Percentiles rank a stretch among this genome's conserved stretches.
Conservation (phyloP, 1,140 invertebrate genomes). For the Proctacanthus coquilletti region DNA sequence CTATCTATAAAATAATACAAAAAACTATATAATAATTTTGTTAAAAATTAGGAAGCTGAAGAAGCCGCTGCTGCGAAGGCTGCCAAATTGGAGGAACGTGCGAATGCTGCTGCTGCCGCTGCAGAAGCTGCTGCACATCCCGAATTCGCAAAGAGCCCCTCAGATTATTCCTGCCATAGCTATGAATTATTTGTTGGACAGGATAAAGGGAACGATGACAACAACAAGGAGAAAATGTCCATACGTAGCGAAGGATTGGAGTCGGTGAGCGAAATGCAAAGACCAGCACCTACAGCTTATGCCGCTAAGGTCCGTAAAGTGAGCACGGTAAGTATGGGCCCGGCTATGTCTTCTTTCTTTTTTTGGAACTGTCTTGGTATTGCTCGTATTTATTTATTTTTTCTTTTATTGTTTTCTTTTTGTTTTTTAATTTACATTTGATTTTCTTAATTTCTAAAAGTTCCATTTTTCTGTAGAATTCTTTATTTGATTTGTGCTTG, state of each 20-base stretch:
- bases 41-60: constrained; percentile 52
- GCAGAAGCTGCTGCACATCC: constrained; percentile 44
- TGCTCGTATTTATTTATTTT: neutral
- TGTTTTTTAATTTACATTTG: too few species aligned
- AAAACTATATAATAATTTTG: too few species aligned
- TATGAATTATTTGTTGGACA: constrained; percentile 80
- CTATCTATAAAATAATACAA: too few species aligned
- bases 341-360: constrained; percentile 6
- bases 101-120: constrained; percentile 44
- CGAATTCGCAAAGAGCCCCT: constrained; percentile 64
- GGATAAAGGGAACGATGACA: constrained; percentile 71
- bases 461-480: too few species aligned
- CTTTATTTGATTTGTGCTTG: too few species aligned
- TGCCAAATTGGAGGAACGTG: constrained; percentile 53
- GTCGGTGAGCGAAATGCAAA: constrained; percentile 70
- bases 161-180: constrained; percentile 74
- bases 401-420: too few species aligned
- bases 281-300: constrained; percentile 40
- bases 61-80: constrained; percentile 58
- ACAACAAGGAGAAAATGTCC: constrained; percentile 79
- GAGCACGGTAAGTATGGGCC: constrained; percentile 62
- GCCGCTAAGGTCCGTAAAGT: constrained; percentile 68
- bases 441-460: too few species aligned
- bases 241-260: constrained; percentile 71
- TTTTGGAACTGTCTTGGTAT: neutral